Base-by-base conservation (phyloP, 2,113 vertebrate genomes). In the Nymphicus hollandicus region DNA sequence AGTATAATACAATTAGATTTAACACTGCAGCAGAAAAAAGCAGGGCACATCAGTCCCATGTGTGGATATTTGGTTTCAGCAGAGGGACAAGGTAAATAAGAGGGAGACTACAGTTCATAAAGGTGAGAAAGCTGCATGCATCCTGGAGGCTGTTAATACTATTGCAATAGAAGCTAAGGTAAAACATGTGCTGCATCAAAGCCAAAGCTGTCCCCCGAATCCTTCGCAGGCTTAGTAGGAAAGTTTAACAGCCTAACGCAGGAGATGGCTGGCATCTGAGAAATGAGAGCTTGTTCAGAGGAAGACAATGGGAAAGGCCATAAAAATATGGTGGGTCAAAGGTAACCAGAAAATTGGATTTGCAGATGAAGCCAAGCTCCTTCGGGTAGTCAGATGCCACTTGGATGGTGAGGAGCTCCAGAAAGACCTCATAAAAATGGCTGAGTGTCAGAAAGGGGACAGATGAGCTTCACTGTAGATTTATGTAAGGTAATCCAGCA, bases 361-460 rank as follows among this genome's bases (percentile, higher is more conserved):
- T 95, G 56, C 66, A 85, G 61, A 71, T 68, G 65, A 85, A 89
- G 25, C 72, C 53, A 83, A 68, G 33, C 19, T 93, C 28, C 27
- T 92, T 52, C 55, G 56, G 43, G 61, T 76, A 76, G 61, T 68
- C 35, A 68, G 15, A 56, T 60, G 52, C 50, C 65, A 52, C 1
- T 3, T 3, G 4, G 47, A 60, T 33, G 29, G 35, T 89, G 80
- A 95, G 24, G 47, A 71, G 64, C 80, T 89, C 72, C 89, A 92
- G 88, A 76, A 85, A 85, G 56, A 86, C 47, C 73, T 91, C 91
- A 47, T 93, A 81, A 93, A 96, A 93, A 84, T 89, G 77, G 37
- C 60, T 68, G 43, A 90, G 69, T 71, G 60, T 81, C 61, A 81
- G 50, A 88, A 86, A 35, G 1, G 0, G 22, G 72, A 7, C 61